Evolutionary conservation across 2,888 invertebrate genomes (phyloP).

Genomic region (Dioctria rufipes): DNA sequence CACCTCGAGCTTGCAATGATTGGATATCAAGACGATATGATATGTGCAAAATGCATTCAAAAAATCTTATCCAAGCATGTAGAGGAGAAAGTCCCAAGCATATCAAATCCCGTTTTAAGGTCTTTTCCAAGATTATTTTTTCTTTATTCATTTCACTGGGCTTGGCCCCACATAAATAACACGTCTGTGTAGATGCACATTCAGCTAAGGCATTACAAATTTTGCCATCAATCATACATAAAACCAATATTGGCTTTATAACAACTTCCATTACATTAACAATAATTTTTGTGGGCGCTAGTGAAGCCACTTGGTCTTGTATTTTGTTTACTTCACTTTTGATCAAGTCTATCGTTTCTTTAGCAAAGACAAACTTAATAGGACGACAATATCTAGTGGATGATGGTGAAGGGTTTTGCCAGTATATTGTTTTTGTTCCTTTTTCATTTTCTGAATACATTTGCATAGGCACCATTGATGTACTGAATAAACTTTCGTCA

Average conservation of each 20-base stretch:
- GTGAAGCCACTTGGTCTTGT: not conserved
- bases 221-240: too few relatives aligned
- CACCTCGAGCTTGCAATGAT: not conserved
- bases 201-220: too few relatives aligned
- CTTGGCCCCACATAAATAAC: too few relatives aligned
- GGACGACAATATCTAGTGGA: conserved; percentile 20
- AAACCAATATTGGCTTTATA: too few relatives aligned
- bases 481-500: conserved; percentile 19
- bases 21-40: conserved; percentile 20
- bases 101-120: too few relatives aligned
- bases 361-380: conserved; percentile 17
- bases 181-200: too few relatives aligned
- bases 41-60: too few relatives aligned
- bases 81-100: too few relatives aligned
- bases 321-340: conserved; percentile 1
- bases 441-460: not conserved
- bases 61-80: too few relatives aligned
- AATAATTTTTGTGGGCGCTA: not conserved
- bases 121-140: too few relatives aligned
- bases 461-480: conserved; percentile 9
- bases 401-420: conserved; percentile 7
- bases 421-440: not conserved
- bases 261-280: not conserved
- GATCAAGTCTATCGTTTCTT: not conserved
- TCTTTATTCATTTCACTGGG: too few relatives aligned